These are phyloP conservation scores for Calliopsis andreniformis DNA, from an alignment of 1,140 invertebrate genomes.

Conservation along the genomic window DNA sequence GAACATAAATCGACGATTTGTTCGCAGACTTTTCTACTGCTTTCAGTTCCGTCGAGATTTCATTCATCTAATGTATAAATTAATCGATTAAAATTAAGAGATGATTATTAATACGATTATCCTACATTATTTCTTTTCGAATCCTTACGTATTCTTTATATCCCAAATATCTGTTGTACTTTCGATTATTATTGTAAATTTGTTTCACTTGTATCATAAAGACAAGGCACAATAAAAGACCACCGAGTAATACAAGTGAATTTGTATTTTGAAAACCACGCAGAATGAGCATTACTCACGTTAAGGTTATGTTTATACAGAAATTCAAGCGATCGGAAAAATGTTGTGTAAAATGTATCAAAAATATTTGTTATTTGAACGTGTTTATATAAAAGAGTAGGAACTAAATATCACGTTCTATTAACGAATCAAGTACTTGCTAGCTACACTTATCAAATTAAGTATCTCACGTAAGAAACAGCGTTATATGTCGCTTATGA, in stretches of 20 bases:
- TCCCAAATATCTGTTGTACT: conserved; percentile 76
- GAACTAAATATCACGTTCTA: background rate
- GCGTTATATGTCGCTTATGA: too few species aligned
- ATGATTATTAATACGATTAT: background rate
- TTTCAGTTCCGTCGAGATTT: conserved; percentile 80
- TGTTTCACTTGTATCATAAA: conserved; percentile 80
- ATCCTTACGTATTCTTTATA: conserved; percentile 81
- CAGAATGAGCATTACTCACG: conserved; percentile 74
- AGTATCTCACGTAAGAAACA: background rate
- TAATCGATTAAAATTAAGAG: conserved; percentile 52
- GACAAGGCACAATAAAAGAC: conserved; percentile 75
- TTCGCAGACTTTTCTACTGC: conserved; percentile 80
- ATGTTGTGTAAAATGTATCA: background rate
- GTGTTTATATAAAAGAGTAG: background rate
- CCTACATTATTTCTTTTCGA: conserved; percentile 1
- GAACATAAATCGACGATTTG: conserved; percentile 76
- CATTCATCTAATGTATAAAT: conserved; percentile 75
- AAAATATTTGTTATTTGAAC: background rate
- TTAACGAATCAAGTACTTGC: background rate
- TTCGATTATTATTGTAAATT: conserved; percentile 80
- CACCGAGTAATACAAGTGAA: conserved; percentile 71
- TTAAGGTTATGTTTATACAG: conserved; percentile 28
- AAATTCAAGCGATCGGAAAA: background rate
- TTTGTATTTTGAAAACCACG: conserved; percentile 76
- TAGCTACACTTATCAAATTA: background rate